Conservation (phyloP, 2,113 vertebrate species). For the Cryptoleucopteryx plumbea region DNA sequence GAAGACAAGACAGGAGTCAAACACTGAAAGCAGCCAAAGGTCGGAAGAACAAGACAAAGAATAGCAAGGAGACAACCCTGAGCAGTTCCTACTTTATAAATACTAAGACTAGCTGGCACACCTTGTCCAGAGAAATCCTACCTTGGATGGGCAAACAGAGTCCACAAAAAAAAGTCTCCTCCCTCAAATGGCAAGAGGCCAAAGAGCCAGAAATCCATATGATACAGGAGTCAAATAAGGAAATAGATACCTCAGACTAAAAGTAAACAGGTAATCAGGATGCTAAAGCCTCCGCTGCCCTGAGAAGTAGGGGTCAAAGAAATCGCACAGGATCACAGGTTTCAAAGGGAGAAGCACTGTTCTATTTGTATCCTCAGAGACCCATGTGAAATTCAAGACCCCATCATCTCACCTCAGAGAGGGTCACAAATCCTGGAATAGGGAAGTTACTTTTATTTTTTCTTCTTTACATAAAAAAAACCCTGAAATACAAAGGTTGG, state of each 20-base stretch:
- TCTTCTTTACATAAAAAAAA: background rate
- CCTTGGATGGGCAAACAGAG: rapidly evolving
- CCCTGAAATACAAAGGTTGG: background rate
- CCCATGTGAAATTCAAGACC: background rate
- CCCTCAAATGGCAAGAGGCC: background rate
- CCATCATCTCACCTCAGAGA: background rate
- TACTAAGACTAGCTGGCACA: background rate
- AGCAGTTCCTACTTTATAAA: background rate
- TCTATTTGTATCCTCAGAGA: background rate
- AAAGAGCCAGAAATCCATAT: background rate
- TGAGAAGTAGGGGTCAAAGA: background rate
- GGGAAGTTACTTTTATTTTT: background rate
- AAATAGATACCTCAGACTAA: background rate
- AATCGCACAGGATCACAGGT: background rate
- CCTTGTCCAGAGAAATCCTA: background rate
- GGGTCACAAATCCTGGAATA: background rate
- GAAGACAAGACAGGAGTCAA: background rate
- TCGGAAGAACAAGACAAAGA: background rate
- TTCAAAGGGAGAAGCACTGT: background rate
- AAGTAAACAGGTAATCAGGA: background rate
- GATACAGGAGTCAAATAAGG: background rate
- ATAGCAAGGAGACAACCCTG: background rate
- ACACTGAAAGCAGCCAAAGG: background rate
- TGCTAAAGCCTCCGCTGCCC: background rate
- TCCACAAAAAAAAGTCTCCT: background rate